phyloP scores from a whole-genome alignment of 1,140 invertebrate species.

The Pseudomyrmex gracilis region DNA sequence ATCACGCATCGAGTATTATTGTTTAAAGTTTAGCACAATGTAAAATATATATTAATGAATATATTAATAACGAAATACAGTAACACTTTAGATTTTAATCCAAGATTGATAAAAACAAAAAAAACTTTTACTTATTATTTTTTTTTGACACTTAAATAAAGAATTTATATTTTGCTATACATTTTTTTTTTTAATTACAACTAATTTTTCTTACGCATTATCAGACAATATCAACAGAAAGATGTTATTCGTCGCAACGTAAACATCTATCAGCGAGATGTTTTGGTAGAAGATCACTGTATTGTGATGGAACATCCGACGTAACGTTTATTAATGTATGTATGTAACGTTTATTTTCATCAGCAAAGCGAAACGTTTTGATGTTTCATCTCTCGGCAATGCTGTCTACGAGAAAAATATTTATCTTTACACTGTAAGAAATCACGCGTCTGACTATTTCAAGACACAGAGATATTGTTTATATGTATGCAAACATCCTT shows the following conservation, averaged over 20 bases:
- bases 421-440: conserved; percentile 18
- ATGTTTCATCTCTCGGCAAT: conserved; percentile 40
- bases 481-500: not conserved
- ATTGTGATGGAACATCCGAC: conserved; percentile 14
- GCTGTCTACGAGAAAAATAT: conserved; percentile 41
- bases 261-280: not conserved
- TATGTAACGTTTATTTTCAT: conserved; percentile 37
- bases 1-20: conserved; percentile 3
- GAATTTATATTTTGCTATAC: not conserved
- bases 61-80: too few species aligned
- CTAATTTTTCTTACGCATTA: conserved; percentile 41
- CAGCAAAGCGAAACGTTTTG: conserved; percentile 28
- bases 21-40: not conserved
- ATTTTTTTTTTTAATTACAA: conserved; percentile 11
- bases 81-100: too few species aligned
- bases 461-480: not conserved
- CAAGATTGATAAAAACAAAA: too few species aligned
- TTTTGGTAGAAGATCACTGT: conserved; percentile 17
- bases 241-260: not conserved
- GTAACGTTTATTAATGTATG: conserved; percentile 32
- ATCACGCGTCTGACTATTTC: conserved; percentile 24
- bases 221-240: conserved; percentile 5
- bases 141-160: not conserved
- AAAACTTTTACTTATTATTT: too few species aligned
- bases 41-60: too few species aligned